phyloP scores from a whole-genome alignment of 2,113 vertebrate species.

The Xenopus tropicalis region UCB_Xtro_10.0 CM004450.2:125055501-125056000 shows the following conservation, averaged over 20 bases:
- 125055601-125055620: constrained; percentile 15
- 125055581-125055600: constrained; percentile 6
- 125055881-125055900: constrained; percentile 45
- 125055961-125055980: constrained; percentile 47
- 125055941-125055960: constrained; percentile 52
- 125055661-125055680: constrained; percentile 5
- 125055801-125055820: constrained; percentile 45
- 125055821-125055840: constrained; percentile 51
- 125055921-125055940: constrained; percentile 25
- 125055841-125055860: constrained; percentile 45
- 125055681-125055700: constrained; percentile 6
- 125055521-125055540: constrained; percentile 22
- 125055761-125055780: constrained; percentile 42
- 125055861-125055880: constrained; percentile 45
- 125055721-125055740: background rate
- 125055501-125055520: constrained; percentile 11
- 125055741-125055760: background rate
- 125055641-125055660: background rate
- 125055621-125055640: constrained; percentile 3
- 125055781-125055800: constrained; percentile 38
- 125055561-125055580: constrained; percentile 10
- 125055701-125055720: background rate
- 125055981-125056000: constrained; percentile 53
- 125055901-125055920: constrained; percentile 27
- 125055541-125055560: background rate